These are phyloP conservation scores for Agapornis roseicollis DNA, from an alignment of 2,113 vertebrate species.

Conservation along the genomic window DNA sequence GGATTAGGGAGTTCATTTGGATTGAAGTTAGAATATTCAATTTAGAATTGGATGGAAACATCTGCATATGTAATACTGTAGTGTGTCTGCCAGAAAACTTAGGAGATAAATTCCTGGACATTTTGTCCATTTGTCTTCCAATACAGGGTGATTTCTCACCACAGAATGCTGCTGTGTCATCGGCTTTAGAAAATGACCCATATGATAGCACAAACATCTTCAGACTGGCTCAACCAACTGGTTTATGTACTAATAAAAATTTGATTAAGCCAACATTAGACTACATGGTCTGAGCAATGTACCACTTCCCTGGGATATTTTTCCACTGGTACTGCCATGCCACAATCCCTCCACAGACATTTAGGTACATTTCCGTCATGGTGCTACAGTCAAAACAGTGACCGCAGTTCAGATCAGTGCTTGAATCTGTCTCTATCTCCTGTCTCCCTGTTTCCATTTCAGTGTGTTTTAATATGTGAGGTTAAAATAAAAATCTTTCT, in stretches of 20 bases:
- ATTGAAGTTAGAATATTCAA: not conserved
- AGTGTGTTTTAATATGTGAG: not conserved
- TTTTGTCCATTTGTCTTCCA: not conserved
- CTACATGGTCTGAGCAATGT: not conserved
- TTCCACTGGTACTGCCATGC: not conserved
- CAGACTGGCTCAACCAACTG: not conserved
- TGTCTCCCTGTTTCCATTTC: not conserved
- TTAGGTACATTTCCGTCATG: not conserved
- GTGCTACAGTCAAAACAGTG: not conserved
- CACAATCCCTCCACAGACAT: accelerated
- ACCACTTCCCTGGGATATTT: not conserved
- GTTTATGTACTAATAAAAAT: not conserved
- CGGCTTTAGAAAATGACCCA: not conserved
- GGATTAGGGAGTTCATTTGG: not conserved
- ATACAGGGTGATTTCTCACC: not conserved
- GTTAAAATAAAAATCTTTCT: constrained; percentile 20
- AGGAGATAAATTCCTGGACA: not conserved
- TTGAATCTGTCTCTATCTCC: not conserved
- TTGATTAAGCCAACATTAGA: not conserved
- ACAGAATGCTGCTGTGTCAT: not conserved
- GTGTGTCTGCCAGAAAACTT: not conserved
- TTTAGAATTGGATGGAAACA: not conserved
- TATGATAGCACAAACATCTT: not conserved
- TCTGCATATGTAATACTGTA: not conserved
- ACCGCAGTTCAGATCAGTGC: not conserved